Conservation (phyloP, 2,888 invertebrate genomes). For the Cephus rjabovi region DNA sequence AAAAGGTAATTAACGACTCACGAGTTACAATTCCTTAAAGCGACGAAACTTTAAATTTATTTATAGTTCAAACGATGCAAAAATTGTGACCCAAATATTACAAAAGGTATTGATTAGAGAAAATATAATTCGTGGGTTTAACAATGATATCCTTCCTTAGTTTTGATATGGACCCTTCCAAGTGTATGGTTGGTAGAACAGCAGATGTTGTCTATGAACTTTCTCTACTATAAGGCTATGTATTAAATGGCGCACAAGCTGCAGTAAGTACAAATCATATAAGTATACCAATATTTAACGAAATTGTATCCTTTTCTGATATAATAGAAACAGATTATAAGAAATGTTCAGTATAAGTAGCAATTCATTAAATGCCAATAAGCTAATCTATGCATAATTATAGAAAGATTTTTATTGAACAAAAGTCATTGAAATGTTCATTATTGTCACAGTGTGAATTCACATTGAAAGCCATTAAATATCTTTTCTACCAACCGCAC, state of each 20-base stretch:
- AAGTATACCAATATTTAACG: not conserved
- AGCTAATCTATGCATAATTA: not conserved
- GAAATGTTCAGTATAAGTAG: not conserved
- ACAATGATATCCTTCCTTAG: conserved; percentile 18
- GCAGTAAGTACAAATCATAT: not conserved
- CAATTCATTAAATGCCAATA: not conserved
- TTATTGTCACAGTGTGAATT: too few relatives aligned
- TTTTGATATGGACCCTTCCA: conserved; percentile 26
- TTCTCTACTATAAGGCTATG: not conserved
- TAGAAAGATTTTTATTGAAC: not conserved
- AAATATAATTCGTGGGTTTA: conserved; percentile 17
- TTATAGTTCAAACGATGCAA: not conserved
- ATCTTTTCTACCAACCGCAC: conserved; percentile 15
- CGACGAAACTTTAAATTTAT: conserved; percentile 16
- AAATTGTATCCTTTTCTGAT: not conserved
- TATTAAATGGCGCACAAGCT: not conserved
- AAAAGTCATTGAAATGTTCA: too few relatives aligned
- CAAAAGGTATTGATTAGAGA: conserved; percentile 9
- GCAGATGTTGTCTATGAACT: conserved; percentile 21
- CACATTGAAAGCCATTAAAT: not conserved
- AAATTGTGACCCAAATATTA: not conserved
- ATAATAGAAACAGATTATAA: not conserved
- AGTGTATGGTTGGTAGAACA: conserved; percentile 41
- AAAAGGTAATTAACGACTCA: conserved; percentile 25
- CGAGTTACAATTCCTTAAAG: conserved; percentile 26